Conservation (phyloP, 2,888 invertebrate genomes). For the Drosophila pegasa region DNA sequence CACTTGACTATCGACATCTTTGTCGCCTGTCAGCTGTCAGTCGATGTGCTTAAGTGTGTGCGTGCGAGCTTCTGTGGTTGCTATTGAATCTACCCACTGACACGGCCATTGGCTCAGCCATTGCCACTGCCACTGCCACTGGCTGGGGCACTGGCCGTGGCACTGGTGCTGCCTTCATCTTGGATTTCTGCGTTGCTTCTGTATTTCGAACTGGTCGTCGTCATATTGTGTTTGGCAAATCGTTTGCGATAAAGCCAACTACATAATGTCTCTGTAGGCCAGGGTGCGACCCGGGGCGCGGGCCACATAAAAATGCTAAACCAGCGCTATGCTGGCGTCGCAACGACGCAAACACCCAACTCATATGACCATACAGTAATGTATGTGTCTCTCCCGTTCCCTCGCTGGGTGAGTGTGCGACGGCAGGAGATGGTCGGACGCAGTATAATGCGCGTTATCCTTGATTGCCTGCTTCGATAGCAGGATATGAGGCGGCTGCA, state of each 20-base stretch:
- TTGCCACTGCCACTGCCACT: not conserved
- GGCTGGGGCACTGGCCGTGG: too few species aligned
- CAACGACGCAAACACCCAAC: constrained; percentile 53
- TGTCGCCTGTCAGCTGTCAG: constrained; percentile 62
- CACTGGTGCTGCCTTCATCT: constrained; percentile 28
- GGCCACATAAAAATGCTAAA: constrained; percentile 73
- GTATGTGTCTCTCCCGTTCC: constrained; percentile 1
- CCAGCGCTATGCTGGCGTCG: constrained; percentile 72
- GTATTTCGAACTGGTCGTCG: constrained; percentile 47
- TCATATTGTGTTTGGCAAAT: constrained; percentile 80
- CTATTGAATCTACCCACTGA: constrained; percentile 45
- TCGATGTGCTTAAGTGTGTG: constrained; percentile 13
- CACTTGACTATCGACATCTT: constrained; percentile 27
- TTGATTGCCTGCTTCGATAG: constrained; percentile 74
- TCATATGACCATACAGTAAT: constrained; percentile 16
- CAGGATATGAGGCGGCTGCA: constrained; percentile 61
- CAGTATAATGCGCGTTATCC: constrained; percentile 75
- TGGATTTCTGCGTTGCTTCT: constrained; percentile 12
- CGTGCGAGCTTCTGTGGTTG: constrained; percentile 52
- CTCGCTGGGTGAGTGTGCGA: constrained; percentile 12
- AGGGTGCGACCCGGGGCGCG: constrained; percentile 26
- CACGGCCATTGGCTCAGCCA: constrained; percentile 28
- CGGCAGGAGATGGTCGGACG: constrained; percentile 10
- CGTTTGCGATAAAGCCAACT: constrained; percentile 80
- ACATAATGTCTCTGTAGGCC: constrained; percentile 75